Conservation (phyloP, 92 coral and sea anemone species). For the Parazoanthus darwini region DNA sequence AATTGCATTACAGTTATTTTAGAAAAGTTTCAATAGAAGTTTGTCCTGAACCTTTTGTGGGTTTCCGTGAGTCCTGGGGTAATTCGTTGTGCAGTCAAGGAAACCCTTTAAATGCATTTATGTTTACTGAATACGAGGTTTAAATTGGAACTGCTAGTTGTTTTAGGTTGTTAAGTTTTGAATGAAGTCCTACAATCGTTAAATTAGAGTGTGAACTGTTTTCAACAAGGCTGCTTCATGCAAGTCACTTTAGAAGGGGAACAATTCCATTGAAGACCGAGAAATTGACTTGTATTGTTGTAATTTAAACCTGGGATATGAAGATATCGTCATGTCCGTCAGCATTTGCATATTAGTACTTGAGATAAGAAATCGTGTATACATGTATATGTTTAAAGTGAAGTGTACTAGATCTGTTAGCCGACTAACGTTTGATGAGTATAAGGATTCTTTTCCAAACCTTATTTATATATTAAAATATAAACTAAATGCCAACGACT, state of each 20-base stretch:
- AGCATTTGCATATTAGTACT: neutral
- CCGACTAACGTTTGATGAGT: neutral
- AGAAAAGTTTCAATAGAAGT: neutral
- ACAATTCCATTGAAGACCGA: neutral
- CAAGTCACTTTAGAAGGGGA: no score
- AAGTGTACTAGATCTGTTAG: neutral
- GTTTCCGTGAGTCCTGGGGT: neutral
- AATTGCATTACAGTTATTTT: neutral
- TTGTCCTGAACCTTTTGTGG: neutral
- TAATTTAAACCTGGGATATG: neutral
- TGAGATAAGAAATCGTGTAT: conserved; percentile 1
- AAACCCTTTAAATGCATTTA: conserved; percentile 30
- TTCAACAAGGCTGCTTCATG: neutral
- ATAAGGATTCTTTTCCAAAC: no score
- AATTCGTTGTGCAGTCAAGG: conserved; percentile 8
- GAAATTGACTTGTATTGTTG: no score
- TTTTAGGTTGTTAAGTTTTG: neutral
- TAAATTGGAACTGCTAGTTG: neutral
- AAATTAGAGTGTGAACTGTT: neutral
- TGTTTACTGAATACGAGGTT: neutral
- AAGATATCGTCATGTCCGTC: neutral
- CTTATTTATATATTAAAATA: no score
- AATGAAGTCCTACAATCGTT: neutral
- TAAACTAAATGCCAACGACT: no score
- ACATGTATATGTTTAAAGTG: neutral